A percentile compares a stretch with the other conserved stretches of the same genome.
Conservation (phyloP, 2,113 vertebrate species). For the Syrmaticus mikado region DNA sequence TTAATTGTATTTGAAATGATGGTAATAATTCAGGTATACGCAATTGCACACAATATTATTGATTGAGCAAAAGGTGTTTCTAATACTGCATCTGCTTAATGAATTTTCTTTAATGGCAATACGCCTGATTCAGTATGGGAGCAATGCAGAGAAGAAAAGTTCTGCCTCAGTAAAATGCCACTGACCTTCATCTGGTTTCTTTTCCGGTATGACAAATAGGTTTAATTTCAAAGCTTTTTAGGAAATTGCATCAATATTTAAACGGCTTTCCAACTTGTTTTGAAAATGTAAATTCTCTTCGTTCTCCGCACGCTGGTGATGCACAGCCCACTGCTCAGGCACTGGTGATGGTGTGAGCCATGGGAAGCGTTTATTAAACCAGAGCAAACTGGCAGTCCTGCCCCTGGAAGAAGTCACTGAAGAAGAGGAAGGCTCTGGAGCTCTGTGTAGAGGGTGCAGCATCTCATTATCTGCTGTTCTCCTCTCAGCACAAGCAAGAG, state of each 20-base stretch:
- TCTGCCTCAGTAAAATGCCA: neutral
- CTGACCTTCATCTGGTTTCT: neutral
- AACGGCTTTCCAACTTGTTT: neutral
- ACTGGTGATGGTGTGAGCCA: neutral
- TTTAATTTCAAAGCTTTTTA: slow-evolving; percentile 14
- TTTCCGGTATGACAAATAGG: neutral
- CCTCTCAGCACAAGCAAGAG: rapidly evolving
- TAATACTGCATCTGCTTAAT: neutral
- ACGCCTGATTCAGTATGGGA: neutral
- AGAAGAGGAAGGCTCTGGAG: too few species aligned
- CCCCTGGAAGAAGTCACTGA: too few species aligned
- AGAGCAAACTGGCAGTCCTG: neutral
- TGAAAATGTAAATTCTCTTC: neutral
- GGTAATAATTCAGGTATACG: neutral
- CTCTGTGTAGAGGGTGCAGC: neutral
- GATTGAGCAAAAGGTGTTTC: neutral
- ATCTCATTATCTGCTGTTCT: rapidly evolving
- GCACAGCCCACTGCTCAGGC: neutral
- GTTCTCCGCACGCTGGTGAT: rapidly evolving
- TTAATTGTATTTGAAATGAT: slow-evolving; percentile 31
- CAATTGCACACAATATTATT: rapidly evolving
- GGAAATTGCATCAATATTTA: neutral
- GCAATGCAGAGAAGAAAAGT: neutral
- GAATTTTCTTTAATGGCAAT: neutral
- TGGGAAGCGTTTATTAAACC: neutral